phyloP scores from a whole-genome alignment of 2,797 vertebrate genomes.

The Xyrichtys novacula region DNA sequence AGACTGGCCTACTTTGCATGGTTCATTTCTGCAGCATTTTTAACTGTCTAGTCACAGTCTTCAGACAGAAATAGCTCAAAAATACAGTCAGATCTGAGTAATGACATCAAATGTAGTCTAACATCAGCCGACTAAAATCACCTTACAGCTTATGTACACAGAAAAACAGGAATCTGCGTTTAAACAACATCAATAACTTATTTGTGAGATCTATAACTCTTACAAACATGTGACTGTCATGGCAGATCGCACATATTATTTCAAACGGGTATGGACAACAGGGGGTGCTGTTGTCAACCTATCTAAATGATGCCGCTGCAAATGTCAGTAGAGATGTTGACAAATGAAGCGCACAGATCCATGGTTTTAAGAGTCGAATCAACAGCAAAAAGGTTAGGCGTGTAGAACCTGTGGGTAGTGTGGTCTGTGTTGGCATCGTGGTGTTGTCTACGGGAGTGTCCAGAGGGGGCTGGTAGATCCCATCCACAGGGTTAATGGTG shows the following conservation, averaged over 20 bases:
- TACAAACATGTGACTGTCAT: background rate
- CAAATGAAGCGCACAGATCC: background rate
- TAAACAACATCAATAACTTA: background rate
- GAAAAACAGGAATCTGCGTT: background rate
- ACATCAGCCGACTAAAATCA: background rate
- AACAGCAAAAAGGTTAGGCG: background rate
- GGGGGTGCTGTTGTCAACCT: conserved; percentile 50
- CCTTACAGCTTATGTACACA: background rate
- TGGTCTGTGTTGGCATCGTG: conserved; percentile 96
- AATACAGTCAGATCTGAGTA: conserved; percentile 1
- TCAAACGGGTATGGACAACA: conserved; percentile 44
- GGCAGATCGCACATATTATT: no score
- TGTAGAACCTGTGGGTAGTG: conserved; percentile 91
- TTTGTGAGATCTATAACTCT: background rate
- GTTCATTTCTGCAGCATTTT: conserved; percentile 41
- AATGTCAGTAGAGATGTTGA: background rate
- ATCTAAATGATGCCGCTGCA: background rate
- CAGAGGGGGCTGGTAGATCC: conserved; percentile 94
- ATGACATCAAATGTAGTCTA: background rate
- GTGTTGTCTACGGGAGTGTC: conserved; percentile 88
- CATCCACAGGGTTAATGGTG: conserved; percentile 99
- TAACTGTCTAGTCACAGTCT: conserved; percentile 38
- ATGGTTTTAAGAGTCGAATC: background rate
- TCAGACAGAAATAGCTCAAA: conserved; percentile 19
- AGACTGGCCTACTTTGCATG: conserved; percentile 50